Evolutionary conservation across 2,113 vertebrate species (phyloP), one percentile per base, ranked within the genome.

Genomic region (Oncorhynchus keta): DNA sequence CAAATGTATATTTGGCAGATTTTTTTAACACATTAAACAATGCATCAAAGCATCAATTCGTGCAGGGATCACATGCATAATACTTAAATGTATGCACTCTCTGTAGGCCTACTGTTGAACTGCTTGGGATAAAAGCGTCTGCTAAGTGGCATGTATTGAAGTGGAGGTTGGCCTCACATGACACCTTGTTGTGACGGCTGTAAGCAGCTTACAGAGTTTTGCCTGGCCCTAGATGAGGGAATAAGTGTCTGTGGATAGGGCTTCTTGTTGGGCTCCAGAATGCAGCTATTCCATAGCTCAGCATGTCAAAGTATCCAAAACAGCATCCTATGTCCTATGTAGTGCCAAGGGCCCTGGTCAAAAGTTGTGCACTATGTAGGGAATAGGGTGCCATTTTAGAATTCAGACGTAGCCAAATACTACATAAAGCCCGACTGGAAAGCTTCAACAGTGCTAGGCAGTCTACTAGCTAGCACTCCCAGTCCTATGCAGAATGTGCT

Each of bases 401-500:
- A 57, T 62, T 3, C 1, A 22, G n/a, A 62, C 51, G 5, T n/a
- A 26, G 85, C 81, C 84, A 80, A 32, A 81, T 51, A 62, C 79
- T 82, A 79, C 78, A 82, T 83, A 82, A 76, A 78, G 78, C 75
- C 69, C 32, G 80, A 85, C 67, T 82, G 78, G 79, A 86, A 87
- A 88, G 84, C 68, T 78, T 83, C 75, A 82, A 85, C 83, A 80
- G 55, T 79, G 77, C 79, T 84, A 67, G 78, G 22, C 24, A 67
- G 65, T 3, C 22, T 18, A 24, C 22, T 18, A 24, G 61, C 61
- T 26, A 18, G 5, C 9, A 0, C 22, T 26, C 26, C 22, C 81
- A 88, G 81, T 75, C 75, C 87, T 79, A 78, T 90, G 87, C 84
- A 87, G 87, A 89, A 90, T 86, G 84, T 88, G 84, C 78, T 84